These are phyloP conservation scores for Anthopleura xanthogrammica DNA, from an alignment of 92 coral and sea anemone genomes.

Conservation along the genomic window DNA sequence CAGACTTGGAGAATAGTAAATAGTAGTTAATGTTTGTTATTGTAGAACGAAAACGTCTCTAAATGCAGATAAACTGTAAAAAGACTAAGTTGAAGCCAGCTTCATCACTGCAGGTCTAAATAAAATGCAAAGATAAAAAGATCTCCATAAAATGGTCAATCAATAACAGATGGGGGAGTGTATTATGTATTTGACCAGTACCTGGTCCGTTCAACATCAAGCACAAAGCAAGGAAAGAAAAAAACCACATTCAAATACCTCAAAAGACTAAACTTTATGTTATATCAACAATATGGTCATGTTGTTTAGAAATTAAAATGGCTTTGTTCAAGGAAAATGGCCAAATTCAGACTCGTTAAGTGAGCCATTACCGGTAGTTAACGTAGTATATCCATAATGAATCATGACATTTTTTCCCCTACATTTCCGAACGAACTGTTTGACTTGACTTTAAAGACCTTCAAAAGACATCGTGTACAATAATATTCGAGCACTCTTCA, in stretches of 20 bases:
- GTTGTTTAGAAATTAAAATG: not conserved
- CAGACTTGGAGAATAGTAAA: constrained; percentile 13
- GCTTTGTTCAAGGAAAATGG: not conserved
- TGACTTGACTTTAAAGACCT: not conserved
- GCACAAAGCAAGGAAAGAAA: not conserved
- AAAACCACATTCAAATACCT: not conserved
- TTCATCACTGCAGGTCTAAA: constrained; percentile 36
- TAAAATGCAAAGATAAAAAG: not conserved
- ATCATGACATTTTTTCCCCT: not conserved
- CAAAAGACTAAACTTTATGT: not conserved
- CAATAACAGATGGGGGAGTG: constrained; percentile 24
- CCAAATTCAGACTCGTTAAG: constrained; percentile 3
- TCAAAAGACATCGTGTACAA: not conserved
- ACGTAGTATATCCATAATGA: not conserved
- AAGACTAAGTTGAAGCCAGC: constrained; percentile 28
- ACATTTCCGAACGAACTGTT: constrained; percentile 21
- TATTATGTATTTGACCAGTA: not conserved
- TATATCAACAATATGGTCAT: not conserved
- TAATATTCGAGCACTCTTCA: constrained; percentile 1
- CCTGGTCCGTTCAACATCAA: not conserved
- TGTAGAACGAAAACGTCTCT: not conserved
- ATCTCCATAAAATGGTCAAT: not conserved
- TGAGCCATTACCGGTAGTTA: constrained; percentile 30
- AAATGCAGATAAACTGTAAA: constrained; percentile 20
- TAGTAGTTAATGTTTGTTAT: not conserved